Evolutionary conservation across 2,113 vertebrate species (phyloP).

Genomic region (Esox niger): DNA sequence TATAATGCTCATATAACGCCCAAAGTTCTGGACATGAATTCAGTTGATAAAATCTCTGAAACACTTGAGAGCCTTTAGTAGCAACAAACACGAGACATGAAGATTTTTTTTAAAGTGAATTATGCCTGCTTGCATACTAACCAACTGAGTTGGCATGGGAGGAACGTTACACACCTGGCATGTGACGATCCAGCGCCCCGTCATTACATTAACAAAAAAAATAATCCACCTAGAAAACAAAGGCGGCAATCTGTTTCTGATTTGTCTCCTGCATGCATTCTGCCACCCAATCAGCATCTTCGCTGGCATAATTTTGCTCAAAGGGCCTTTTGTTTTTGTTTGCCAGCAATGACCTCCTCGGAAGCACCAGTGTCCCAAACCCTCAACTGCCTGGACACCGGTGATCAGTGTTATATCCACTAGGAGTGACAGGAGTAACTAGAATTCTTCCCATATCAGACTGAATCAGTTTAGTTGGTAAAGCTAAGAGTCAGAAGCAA

Average conservation of each 20-base stretch:
- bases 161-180: constrained; percentile 43
- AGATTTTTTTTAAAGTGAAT: constrained; percentile 39
- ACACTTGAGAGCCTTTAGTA: constrained; percentile 16
- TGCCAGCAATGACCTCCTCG: too few relatives aligned
- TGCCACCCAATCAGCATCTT: constrained; percentile 7
- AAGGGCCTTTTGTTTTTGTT: too few relatives aligned
- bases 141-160: constrained; percentile 47
- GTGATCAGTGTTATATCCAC: too few relatives aligned
- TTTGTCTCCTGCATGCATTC: constrained; percentile 26
- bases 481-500: too few relatives aligned
- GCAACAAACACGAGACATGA: constrained; percentile 14
- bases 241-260: constrained; percentile 33
- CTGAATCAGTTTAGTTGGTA: too few relatives aligned
- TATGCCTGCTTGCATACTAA: constrained; percentile 15
- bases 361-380: too few relatives aligned
- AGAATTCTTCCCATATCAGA: too few relatives aligned
- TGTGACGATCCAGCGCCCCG: constrained; percentile 35
- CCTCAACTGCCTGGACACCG: too few relatives aligned
- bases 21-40: not conserved
- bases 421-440: too few relatives aligned
- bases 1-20: not conserved
- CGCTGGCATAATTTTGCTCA: not conserved
- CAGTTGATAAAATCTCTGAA: constrained; percentile 10
- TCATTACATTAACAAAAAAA: constrained; percentile 48
- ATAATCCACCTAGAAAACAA: constrained; percentile 32